Base-by-base conservation (phyloP, 1,140 invertebrate genomes). In the Temnothorax nylanderi region DNA sequence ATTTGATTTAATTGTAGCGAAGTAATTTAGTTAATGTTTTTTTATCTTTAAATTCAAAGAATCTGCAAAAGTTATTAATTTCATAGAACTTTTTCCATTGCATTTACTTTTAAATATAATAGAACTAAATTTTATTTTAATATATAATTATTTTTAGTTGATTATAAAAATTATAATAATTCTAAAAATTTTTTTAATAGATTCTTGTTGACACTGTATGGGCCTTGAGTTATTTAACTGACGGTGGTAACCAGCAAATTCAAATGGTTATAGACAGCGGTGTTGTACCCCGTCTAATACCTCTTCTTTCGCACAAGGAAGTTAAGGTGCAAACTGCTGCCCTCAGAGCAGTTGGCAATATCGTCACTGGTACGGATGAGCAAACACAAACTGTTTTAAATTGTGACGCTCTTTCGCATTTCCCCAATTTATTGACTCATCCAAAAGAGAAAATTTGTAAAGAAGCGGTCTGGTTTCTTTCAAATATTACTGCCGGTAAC, bases 191-290 rank as follows among this genome's bases (percentile, higher is more conserved):
- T 87, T 89, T 93, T 91, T 95, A 96, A 87, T 94, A 99, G 98
- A 99, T 99, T 93, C 96, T 99, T 92, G 99, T 99, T 71, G 99
- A 99, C 94, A 99, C 99, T 69, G 98, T 99, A 56, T 99, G 99
- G 99, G 99, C 99, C 41, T 96, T 99, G 86, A 99, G 99, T 93
- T 99, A 99, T 96, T 95, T 99, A 91, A 99, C 99, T 65, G 99
- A 99, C 93, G 98, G 98, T 85, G 99, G 99, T 32, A 99, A 99
- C 94, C 98, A 99, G 88, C 99, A 99, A 95, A 99, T 99, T 93
- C 99, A 99, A 95, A 98, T 99, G 97, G 99, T 99, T 1, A 99
- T 99, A 89, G 99, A 99, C 91, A 99, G 98, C 88, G 98, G 98
- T 64, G 98, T 99, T 62, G 99, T 99, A 67, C 98, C 99, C 44